phyloP scores from a whole-genome alignment of 1,140 invertebrate genomes.

The Micrasema longulum region DNA sequence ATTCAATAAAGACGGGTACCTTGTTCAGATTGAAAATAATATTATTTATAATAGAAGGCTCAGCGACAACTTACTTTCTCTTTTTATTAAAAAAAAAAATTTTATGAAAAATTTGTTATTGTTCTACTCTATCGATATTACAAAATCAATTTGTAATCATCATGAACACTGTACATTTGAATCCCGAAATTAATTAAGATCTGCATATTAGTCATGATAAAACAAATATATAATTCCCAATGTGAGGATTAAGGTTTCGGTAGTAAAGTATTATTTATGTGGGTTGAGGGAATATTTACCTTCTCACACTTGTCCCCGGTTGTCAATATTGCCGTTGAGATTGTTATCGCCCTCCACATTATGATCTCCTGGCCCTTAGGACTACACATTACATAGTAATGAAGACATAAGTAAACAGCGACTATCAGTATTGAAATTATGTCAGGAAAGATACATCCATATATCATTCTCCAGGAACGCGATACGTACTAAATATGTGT shows the following conservation, averaged over 20 bases:
- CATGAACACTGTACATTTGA: no score
- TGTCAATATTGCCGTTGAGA: constrained; percentile 51
- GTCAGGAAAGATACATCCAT: constrained; percentile 22
- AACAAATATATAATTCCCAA: constrained; percentile 4
- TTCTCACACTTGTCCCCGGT: constrained; percentile 38
- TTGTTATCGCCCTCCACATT: constrained; percentile 47
- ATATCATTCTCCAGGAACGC: constrained; percentile 20
- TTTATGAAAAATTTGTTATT: no score
- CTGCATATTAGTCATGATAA: no score
- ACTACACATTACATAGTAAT: constrained; percentile 46
- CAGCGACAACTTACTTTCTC: no score
- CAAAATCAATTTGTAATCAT: no score
- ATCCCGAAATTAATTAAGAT: no score
- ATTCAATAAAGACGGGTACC: no score
- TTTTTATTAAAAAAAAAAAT: no score
- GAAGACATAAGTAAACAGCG: constrained; percentile 49
- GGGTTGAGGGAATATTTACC: constrained; percentile 45
- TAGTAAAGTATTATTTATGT: constrained; percentile 14
- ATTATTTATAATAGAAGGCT: no score
- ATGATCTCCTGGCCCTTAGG: constrained; percentile 34
- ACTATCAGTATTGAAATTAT: constrained; percentile 49
- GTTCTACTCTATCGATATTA: no score
- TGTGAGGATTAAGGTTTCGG: constrained; percentile 23
- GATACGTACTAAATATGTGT: not conserved
- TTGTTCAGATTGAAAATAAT: no score